Percentiles rank a stretch among this genome's conserved stretches.
These are phyloP conservation scores for Galago senegalensis DNA, from an alignment of 2,797 vertebrate genomes.

Conservation along the genomic window DNA sequence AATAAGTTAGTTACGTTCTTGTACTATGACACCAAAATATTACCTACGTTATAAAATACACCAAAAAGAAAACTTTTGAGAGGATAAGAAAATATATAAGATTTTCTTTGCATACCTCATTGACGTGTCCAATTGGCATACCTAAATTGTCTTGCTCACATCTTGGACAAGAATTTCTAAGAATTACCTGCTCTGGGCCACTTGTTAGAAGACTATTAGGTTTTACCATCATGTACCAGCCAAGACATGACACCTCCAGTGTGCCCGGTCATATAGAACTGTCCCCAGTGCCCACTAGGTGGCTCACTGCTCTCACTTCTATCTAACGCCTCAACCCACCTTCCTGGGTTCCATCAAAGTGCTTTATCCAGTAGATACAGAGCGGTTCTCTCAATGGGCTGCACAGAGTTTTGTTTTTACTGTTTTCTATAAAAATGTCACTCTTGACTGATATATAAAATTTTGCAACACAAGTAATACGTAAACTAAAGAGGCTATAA, in stretches of 20 bases:
- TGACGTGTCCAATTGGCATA: too few species aligned
- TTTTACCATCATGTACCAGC: neutral
- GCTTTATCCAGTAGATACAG: neutral
- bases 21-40: neutral
- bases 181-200: neutral
- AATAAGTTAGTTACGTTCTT: neutral
- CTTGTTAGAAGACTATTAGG: neutral
- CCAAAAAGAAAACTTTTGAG: slow-evolving; percentile 33
- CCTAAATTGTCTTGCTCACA: neutral
- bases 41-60: neutral
- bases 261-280: neutral
- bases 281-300: neutral
- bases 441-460: neutral
- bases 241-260: neutral
- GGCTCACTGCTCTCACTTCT: neutral
- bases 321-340: neutral
- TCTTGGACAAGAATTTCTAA: neutral
- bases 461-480: neutral
- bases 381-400: neutral
- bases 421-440: slow-evolving; percentile 24
- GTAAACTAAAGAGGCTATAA: neutral
- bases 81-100: neutral
- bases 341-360: neutral
- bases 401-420: neutral
- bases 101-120: neutral